Evolutionary conservation across 2,797 vertebrate genomes (phyloP), one percentile per base, ranked within the genome.

Genomic region (Oceanodroma leucorhoa): DNA sequence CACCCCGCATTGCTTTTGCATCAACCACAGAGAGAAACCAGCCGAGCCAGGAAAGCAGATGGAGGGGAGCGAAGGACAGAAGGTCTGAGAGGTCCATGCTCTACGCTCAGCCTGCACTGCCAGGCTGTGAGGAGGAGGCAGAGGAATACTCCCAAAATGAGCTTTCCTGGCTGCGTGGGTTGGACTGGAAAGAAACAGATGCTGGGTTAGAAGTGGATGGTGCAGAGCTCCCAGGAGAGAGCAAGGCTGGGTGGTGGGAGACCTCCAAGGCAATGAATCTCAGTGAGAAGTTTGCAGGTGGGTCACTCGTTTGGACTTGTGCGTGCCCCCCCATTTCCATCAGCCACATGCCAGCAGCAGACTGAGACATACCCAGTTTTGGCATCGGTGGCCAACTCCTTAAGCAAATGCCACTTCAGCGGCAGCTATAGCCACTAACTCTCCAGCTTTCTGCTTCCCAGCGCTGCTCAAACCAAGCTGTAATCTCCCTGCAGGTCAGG

Each of bases 261-360:
- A 81, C 9, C 38, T 48, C 45, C 66, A 36, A 5, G 66, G 61
- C 87, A 61, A 3, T 3, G 69, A 36, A 54, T 51, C n/a, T 13
- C 67, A 32, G 51, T 12, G 60, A 48, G 54, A 2, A 24, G 4
- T 64, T 17, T 41, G 57, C 61, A 64, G 46, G 15, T 60, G 53
- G n/a, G 15, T 71, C 36, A 4, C 30, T 60, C 1, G 0, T 41
- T 70, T 58, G 60, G 43, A 26, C 40, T 40, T 38, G 27, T 30
- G 54, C 0, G 0, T 34, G 14, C 11, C 13, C 6, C 30, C 7
- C 20, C 4, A 0, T 55, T 57, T 21, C 55, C 21, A 1, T 9
- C 30, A 46, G 73, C 34, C 26, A 19, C 15, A 0, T 46, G 34
- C 60, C 45, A 34, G 65, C 29, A 48, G 45, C 61, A 29, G 57